Conservation (phyloP, 2,797 vertebrate species). For the Anguilla anguilla region DNA sequence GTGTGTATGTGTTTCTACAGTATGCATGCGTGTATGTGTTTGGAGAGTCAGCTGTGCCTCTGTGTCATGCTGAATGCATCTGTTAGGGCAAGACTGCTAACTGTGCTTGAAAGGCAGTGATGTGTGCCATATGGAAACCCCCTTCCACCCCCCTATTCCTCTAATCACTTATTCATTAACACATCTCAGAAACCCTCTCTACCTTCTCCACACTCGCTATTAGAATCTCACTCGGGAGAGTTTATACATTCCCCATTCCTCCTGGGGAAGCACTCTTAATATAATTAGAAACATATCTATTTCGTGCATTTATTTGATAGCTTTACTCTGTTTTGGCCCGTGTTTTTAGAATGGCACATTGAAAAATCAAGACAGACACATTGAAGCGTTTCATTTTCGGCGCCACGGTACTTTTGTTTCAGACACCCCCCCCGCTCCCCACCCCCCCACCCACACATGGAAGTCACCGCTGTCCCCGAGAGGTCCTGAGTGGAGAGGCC, state of each 20-base stretch:
- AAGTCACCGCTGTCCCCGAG: not conserved
- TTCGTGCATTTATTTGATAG: not conserved
- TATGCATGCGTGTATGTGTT: not conserved
- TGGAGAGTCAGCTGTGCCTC: not conserved
- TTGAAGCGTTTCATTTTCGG: not conserved
- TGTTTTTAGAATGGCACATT: not conserved
- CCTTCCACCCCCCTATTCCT: not conserved
- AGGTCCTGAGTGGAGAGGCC: not conserved
- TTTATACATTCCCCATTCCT: not conserved
- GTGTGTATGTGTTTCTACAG: not conserved
- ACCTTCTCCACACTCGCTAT: not conserved
- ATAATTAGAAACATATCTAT: not conserved
- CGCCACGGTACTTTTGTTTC: not conserved
- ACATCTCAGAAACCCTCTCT: not conserved
- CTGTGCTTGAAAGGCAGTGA: not conserved
- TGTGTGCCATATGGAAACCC: constrained; percentile 18
- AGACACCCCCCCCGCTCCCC: not conserved
- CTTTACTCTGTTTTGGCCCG: not conserved
- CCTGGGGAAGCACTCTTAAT: not conserved
- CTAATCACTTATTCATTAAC: not conserved
- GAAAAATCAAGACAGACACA: not conserved
- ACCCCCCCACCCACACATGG: not conserved
- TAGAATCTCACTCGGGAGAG: not conserved
- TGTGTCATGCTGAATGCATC: not conserved
- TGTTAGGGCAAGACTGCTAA: not conserved